Evolutionary conservation across 2,888 invertebrate species (phyloP).

Genomic region (Tineola bisselliella): DNA sequence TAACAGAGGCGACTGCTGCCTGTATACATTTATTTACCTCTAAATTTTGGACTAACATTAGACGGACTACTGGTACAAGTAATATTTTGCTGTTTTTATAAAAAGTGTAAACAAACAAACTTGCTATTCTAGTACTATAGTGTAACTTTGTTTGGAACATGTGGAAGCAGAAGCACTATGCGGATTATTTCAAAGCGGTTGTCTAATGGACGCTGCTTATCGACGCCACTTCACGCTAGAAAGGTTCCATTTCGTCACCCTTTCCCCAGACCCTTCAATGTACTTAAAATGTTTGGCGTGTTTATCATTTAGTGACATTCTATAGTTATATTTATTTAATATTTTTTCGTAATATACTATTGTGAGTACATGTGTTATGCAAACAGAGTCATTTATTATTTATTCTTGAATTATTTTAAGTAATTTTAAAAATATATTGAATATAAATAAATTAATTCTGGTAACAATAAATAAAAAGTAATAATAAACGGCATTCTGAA

Average conservation of each 20-base stretch:
- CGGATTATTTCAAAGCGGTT: not conserved
- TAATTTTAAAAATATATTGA: no score
- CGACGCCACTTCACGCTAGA: conserved; percentile 6
- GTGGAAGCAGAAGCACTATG: not conserved
- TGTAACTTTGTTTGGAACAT: not conserved
- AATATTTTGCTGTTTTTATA: no score
- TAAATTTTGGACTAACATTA: no score
- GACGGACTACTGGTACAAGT: no score
- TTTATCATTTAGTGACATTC: not conserved
- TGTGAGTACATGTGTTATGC: no score
- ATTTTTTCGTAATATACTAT: not conserved
- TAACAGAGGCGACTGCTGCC: no score
- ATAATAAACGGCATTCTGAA: not conserved
- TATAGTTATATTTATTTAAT: not conserved
- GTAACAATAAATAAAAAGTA: not conserved
- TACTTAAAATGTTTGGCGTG: not conserved
- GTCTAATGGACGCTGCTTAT: conserved; percentile 11
- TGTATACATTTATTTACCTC: no score
- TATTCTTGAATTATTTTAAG: no score
- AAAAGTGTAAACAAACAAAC: no score
- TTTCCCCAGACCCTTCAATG: not conserved
- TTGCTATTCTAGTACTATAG: not conserved
- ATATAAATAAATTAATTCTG: not conserved
- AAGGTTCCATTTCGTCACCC: conserved; percentile 2
- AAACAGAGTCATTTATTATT: no score